A percentile compares a stretch with the other conserved stretches of the same genome.
phyloP scores from a whole-genome alignment of 2,113 vertebrate species.

The Osmerus eperlanus region DNA sequence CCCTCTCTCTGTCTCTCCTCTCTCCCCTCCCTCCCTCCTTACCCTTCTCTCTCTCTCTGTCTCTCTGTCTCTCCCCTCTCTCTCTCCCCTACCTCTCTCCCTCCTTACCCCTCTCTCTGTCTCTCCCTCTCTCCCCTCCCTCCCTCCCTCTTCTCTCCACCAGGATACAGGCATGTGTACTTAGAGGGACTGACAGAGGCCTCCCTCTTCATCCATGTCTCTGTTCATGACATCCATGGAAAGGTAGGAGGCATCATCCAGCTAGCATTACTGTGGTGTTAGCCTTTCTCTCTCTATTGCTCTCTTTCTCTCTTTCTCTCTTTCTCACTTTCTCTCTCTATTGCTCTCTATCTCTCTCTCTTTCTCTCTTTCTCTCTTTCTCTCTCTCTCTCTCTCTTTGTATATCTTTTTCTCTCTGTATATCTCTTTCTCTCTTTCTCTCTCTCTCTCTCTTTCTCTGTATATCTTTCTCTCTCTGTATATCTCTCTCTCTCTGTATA shows the following conservation, averaged over 20 bases:
- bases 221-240: conserved; percentile 93
- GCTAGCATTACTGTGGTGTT: background rate
- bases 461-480: too few relatives aligned
- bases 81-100: background rate
- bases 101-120: too few relatives aligned
- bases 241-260: conserved; percentile 76
- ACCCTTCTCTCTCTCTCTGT: too few relatives aligned
- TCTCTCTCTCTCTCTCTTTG: too few relatives aligned
- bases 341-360: too few relatives aligned
- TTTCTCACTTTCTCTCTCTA: background rate
- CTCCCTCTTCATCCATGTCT: conserved; percentile 95
- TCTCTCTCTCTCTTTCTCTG: background rate
- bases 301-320: background rate
- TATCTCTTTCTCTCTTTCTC: too few relatives aligned
- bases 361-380: too few relatives aligned
- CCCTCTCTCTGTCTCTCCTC: too few relatives aligned
- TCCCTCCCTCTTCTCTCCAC: conserved; percentile 7
- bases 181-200: conserved; percentile 94
- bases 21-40: background rate
- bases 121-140: background rate
- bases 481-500: too few relatives aligned
- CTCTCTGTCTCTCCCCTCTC: background rate
- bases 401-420: too few relatives aligned
- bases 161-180: conserved; percentile 96
- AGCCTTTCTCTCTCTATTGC: background rate